A percentile compares a stretch with the other conserved stretches of the same genome.
Conservation (phyloP, 2,888 invertebrate species). For the Eretmocerus hayati region DNA sequence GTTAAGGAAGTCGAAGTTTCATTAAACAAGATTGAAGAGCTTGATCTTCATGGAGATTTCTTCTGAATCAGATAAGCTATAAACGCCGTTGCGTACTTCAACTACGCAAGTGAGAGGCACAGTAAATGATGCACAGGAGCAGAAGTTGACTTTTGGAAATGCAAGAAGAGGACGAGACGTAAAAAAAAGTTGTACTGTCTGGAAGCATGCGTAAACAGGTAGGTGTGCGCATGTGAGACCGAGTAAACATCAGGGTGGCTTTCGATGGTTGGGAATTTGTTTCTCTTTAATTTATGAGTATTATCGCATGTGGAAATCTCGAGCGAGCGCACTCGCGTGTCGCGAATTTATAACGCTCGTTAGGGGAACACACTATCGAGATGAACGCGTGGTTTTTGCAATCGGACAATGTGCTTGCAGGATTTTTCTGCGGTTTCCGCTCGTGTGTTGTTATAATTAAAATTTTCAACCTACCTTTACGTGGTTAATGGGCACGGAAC, state of each 20-base stretch:
- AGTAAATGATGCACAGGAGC: too few relatives aligned
- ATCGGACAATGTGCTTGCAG: slow-evolving; percentile 10
- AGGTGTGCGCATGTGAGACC: background rate
- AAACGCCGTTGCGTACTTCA: too few relatives aligned
- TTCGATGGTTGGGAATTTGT: slow-evolving; percentile 20
- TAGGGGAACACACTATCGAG: slow-evolving; percentile 17
- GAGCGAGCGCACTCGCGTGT: slow-evolving; percentile 13
- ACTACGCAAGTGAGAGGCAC: too few relatives aligned
- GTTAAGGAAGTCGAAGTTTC: too few relatives aligned
- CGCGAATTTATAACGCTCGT: slow-evolving; percentile 22
- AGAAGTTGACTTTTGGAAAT: too few relatives aligned
- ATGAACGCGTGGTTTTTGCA: slow-evolving; percentile 3
- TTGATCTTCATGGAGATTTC: too few relatives aligned
- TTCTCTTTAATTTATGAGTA: slow-evolving; percentile 22
- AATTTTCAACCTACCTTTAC: background rate
- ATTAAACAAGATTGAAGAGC: too few relatives aligned
- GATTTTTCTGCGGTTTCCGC: slow-evolving; percentile 12
- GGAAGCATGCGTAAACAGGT: background rate
- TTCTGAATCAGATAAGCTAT: too few relatives aligned
- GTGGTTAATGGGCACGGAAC: background rate
- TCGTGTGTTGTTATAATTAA: slow-evolving; percentile 1
- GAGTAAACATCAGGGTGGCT: slow-evolving; percentile 5
- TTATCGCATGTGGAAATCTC: slow-evolving; percentile 21
- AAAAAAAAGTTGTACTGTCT: too few relatives aligned
- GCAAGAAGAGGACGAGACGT: too few relatives aligned